Percentiles rank a stretch among this genome's conserved stretches.
Conservation (phyloP, 92 coral and sea anemone genomes). For the Pocillopora meandrina region DNA sequence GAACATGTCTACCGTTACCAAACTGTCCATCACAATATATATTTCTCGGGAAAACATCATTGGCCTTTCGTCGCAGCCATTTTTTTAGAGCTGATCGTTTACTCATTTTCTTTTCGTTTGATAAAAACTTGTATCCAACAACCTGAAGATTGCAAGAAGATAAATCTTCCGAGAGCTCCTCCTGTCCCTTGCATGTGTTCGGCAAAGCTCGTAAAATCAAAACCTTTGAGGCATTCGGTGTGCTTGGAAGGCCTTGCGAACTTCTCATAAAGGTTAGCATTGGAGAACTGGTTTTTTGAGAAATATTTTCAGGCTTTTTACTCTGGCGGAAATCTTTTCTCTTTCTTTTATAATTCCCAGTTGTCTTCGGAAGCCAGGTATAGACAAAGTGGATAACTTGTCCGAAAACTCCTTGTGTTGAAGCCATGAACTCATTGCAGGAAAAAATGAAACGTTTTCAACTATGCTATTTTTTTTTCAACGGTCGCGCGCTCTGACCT, state of each 20-base stretch:
- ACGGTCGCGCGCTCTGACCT: background rate
- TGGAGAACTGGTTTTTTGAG: background rate
- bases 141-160: constrained; percentile 16
- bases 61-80: constrained; percentile 26
- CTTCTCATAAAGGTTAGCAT: background rate
- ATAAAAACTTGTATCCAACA: constrained; percentile 37
- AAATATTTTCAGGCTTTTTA: constrained; percentile 24
- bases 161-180: background rate
- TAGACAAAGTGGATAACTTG: constrained; percentile 23
- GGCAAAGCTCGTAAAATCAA: background rate
- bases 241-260: constrained; percentile 16
- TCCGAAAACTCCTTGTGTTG: constrained; percentile 1
- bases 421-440: constrained; percentile 3
- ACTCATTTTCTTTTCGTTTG: constrained; percentile 40
- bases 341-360: background rate
- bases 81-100: constrained; percentile 44
- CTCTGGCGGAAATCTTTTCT: background rate
- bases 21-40: background rate
- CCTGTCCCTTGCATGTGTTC: background rate
- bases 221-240: constrained; percentile 2
- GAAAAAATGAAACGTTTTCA: background rate
- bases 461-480: background rate
- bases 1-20: constrained; percentile 8
- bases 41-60: background rate
- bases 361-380: constrained; percentile 28